Base-by-base conservation (phyloP, 2,888 invertebrate genomes). In the Coronaproctus castanopsis region DNA sequence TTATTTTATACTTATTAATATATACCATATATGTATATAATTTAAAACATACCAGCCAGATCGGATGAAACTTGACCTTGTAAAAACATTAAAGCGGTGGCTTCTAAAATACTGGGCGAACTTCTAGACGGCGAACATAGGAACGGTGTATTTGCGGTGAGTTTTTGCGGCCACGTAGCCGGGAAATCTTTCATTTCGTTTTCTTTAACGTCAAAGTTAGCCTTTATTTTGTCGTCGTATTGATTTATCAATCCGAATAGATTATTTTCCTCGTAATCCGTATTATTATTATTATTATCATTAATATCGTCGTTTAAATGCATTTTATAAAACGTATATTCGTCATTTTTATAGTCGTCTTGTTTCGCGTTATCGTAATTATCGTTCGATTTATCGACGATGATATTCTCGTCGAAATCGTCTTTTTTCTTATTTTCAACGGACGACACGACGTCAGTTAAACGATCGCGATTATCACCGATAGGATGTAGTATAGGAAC, bases 101-200 rank as follows among this genome's bases (percentile, higher is more conserved):
- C 61, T 57, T 61, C 61, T 19, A 61, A 50, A 48, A 64, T 60
- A 52, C 62, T 63, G n/a, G 64, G 64, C 49, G 63, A 58, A 55
- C 64, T 64, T 23, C 55, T 58, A 21, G 58, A 58, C 5, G 59
- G 59, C 24, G 59, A 59, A 20, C 55, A 51, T 19, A 59, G 20
- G 52, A 51, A 59, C 23, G 59, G 36, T n/a, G 59, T 36, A 14
- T 5, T 36, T 5, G 8, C 36, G 36, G 36, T 52, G 2, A 59
- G 21, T 52, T 59, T 59, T 52, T 64, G 64, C 2, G 64, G 64
- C 64, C 64, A 64, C 2, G 64, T 64, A 22, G 63, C 63, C 10
- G 60, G 57, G 49, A 54, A 60, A 0, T 52, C 24, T 57, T 52
- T 56, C 3, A 52, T 20, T 20, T 48, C 20, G 8, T 19, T 14